phyloP scores from a whole-genome alignment of 2,888 invertebrate species.

The Schrankia costaestrigalis region DNA sequence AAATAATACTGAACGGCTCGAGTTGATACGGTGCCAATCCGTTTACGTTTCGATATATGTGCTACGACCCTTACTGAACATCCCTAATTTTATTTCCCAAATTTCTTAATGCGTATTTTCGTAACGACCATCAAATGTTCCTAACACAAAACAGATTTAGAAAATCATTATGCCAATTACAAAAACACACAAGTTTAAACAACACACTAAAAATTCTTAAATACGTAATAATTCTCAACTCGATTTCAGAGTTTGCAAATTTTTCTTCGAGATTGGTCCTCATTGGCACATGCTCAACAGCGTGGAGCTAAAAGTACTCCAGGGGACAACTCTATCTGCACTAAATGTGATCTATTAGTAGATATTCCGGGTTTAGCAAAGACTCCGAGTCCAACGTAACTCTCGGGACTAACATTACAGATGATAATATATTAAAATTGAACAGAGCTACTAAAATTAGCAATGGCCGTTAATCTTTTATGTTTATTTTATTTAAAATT shows the following conservation, averaged over 20 bases:
- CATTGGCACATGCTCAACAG: conserved; percentile 73
- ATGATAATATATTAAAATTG: conserved; percentile 45
- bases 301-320: conserved; percentile 65
- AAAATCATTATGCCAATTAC: too few species aligned
- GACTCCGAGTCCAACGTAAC: conserved; percentile 56
- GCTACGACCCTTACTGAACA: too few species aligned
- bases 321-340: conserved; percentile 71
- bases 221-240: conserved; percentile 11
- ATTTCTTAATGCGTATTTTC: too few species aligned
- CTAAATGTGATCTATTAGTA: conserved; percentile 72
- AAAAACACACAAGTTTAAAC: neutral
- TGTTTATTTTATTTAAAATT: too few species aligned
- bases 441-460: conserved; percentile 26
- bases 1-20: too few species aligned
- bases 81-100: too few species aligned
- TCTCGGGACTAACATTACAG: conserved; percentile 50
- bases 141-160: too few species aligned
- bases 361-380: conserved; percentile 57
- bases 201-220: neutral
- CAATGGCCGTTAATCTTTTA: conserved; percentile 6
- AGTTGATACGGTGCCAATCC: too few species aligned
- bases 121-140: too few species aligned
- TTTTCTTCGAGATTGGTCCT: conserved; percentile 53
- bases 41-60: too few species aligned
- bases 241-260: conserved; percentile 41